Evolutionary conservation across 1,140 invertebrate species (phyloP).

Genomic region (Ceratina japonica): DNA sequence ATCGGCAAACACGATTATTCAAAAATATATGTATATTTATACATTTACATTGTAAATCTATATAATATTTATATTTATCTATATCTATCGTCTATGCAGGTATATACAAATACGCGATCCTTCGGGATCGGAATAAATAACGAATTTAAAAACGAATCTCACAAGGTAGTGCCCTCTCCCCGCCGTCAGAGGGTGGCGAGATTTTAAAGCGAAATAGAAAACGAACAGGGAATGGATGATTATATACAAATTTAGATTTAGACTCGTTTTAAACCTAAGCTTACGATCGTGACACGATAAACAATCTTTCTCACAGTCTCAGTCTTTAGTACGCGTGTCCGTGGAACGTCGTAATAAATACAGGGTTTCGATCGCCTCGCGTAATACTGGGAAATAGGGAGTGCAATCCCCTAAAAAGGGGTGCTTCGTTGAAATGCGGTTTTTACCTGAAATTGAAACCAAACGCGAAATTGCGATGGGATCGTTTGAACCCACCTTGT

Average conservation of each 20-base stretch:
- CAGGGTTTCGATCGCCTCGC: constrained; percentile 55
- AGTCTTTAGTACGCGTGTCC: constrained; percentile 69
- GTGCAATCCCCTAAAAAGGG: constrained; percentile 1
- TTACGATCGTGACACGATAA: constrained; percentile 41
- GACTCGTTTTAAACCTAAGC: constrained; percentile 1
- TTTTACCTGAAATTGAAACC: neutral
- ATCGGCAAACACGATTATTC: neutral
- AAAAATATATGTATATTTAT: constrained; percentile 40
- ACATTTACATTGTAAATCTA: constrained; percentile 46
- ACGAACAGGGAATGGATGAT: neutral
- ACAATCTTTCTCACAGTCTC: constrained; percentile 59
- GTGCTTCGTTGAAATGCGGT: constrained; percentile 25
- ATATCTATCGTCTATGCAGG: constrained; percentile 38
- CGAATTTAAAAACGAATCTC: constrained; percentile 14
- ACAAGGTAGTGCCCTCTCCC: neutral
- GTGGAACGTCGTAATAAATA: constrained; percentile 68
- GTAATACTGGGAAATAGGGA: constrained; percentile 72
- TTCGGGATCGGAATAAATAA: constrained; percentile 56
- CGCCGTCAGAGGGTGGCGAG: neutral
- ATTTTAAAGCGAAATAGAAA: neutral
- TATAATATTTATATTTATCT: constrained; percentile 27
- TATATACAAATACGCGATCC: constrained; percentile 55
- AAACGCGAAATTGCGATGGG: constrained; percentile 10
- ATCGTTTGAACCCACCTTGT: constrained; percentile 20
- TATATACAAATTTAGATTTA: constrained; percentile 29